A percentile compares a stretch with the other conserved stretches of the same genome.
phyloP scores from a whole-genome alignment of 2,113 vertebrate genomes.

The Mobula hypostoma region DNA sequence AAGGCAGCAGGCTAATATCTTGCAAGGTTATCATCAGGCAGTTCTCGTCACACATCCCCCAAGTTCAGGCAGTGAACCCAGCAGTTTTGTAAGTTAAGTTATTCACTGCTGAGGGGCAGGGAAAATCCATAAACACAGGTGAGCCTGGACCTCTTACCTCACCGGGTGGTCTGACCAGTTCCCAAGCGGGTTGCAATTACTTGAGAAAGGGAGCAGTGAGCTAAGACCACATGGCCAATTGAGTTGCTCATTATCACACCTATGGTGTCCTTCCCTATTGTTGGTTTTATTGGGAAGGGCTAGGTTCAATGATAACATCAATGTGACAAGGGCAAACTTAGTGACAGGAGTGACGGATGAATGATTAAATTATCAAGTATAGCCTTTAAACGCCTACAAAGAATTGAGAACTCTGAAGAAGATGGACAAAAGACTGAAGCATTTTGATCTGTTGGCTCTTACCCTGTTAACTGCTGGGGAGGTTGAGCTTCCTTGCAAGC shows the following conservation, averaged over 20 bases:
- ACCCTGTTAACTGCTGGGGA: too few species aligned
- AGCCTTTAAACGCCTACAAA: not conserved
- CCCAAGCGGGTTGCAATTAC: not conserved
- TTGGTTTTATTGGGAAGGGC: not conserved
- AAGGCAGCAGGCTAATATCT: not conserved
- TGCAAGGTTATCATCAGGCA: not conserved
- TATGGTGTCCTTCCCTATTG: not conserved
- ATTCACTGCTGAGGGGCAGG: not conserved
- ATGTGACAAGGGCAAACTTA: not conserved
- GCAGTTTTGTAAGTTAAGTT: not conserved
- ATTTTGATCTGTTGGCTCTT: too few species aligned
- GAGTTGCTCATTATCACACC: not conserved
- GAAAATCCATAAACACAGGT: not conserved
- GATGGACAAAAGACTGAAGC: not conserved
- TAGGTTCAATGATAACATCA: not conserved
- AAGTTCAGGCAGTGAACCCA: not conserved
- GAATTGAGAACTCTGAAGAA: not conserved
- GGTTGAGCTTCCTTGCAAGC: too few species aligned
- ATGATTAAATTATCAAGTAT: not conserved
- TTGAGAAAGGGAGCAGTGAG: not conserved
- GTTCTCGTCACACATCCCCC: not conserved
- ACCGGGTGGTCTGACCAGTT: not conserved
- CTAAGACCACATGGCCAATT: not conserved
- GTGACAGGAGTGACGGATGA: too few species aligned
- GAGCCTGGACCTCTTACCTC: not conserved